Conservation (phyloP, 2,888 invertebrate species). For the Dorcus hopei region DNA sequence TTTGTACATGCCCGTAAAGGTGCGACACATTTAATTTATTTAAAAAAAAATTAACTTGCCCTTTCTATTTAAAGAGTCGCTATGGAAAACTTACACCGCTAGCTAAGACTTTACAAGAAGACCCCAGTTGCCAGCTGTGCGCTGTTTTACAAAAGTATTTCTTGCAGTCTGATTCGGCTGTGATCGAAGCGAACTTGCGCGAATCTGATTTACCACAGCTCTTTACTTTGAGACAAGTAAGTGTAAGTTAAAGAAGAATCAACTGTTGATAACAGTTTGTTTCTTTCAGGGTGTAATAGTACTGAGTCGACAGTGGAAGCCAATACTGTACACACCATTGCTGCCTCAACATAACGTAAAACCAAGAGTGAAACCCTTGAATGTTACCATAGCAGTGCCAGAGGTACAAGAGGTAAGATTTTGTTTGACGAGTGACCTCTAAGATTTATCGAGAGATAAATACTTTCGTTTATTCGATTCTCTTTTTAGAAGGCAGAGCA, state of each 20-base stretch:
- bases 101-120: conserved; percentile 88
- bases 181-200: conserved; percentile 79
- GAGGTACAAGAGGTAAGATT: conserved; percentile 72
- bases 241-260: neutral
- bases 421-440: too few relatives aligned
- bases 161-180: conserved; percentile 69
- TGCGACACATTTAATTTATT: conserved; percentile 37
- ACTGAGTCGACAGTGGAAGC: conserved; percentile 95
- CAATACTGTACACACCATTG: conserved; percentile 88
- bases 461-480: neutral
- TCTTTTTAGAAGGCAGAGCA: neutral
- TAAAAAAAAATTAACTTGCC: neutral
- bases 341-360: conserved; percentile 81
- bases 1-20: conserved; percentile 77
- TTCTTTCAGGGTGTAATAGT: conserved; percentile 83
- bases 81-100: conserved; percentile 85
- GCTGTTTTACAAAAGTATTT: conserved; percentile 84
- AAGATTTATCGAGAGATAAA: neutral
- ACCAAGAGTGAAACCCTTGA: conserved; percentile 78
- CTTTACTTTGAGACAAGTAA: conserved; percentile 81
- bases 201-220: conserved; percentile 83
- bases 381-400: conserved; percentile 85
- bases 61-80: conserved; percentile 66
- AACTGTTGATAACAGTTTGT: neutral
- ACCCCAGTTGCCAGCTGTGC: conserved; percentile 92